Conservation (phyloP, 2,113 vertebrate species). For the Microtus pennsylvanicus region DNA sequence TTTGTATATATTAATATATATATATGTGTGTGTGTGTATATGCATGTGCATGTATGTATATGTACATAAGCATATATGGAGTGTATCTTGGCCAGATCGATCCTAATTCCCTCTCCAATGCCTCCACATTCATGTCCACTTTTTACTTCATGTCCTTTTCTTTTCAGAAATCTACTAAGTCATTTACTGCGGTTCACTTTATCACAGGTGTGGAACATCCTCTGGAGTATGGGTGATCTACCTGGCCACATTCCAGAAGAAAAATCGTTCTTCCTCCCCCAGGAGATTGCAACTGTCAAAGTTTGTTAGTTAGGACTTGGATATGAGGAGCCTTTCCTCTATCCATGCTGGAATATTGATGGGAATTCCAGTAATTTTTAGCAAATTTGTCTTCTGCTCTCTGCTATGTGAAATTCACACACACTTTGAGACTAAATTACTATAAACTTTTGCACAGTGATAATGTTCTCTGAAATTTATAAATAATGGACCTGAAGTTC, state of each 20-base stretch:
- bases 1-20: neutral
- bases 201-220: neutral
- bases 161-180: neutral
- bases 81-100: neutral
- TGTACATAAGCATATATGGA: neutral
- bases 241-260: neutral
- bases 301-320: neutral
- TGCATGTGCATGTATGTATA: no score
- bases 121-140: neutral
- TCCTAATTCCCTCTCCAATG: neutral
- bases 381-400: neutral
- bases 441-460: neutral
- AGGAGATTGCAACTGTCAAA: neutral
- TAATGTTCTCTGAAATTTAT: neutral
- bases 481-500: neutral
- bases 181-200: neutral
- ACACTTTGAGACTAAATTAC: neutral
- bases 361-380: neutral
- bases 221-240: neutral
- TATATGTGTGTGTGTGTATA: rapidly evolving
- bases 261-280: neutral
- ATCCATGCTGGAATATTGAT: neutral
- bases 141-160: neutral
- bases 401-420: neutral
- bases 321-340: neutral